Base-by-base conservation (phyloP, 2,113 vertebrate genomes). In the Polypterus bichir region DNA sequence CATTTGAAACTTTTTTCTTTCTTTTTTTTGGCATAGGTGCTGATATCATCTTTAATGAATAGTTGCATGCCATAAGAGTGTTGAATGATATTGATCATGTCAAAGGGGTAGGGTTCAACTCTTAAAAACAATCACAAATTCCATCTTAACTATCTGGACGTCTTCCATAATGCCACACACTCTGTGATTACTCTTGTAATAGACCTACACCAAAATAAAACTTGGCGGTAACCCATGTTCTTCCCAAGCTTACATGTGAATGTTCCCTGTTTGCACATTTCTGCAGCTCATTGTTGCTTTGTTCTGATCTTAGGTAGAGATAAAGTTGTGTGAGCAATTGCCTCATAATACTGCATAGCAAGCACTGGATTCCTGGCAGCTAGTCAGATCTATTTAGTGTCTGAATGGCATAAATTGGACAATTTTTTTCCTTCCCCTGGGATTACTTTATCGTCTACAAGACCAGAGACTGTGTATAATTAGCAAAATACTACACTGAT, bases 41-140 rank as follows among this genome's bases (percentile, higher is more conserved):
- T 46, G 83, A 87, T 86, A 83, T 62, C 68, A 86, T 84, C 84
- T 86, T 81, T 86, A 88, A 87, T 86, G 84, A 86, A 86, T 80
- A 78, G 77, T 71, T 83, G 74, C 79, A 78, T 77, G 81, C 80
- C 75, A 74, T 60, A 74, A 78, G 72, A 80, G 78, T 69, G 74
- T 66, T 69, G 69, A 75, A 69, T 70, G 84, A 88, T 88, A 85
- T 69, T 49, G 68, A 86, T 89, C 84, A 64, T 75, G 73, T 76
- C 73, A 76, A 77, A 70, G 75, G 70, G 69, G 71, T 74, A 79
- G 74, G 76, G 77, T 83, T 85, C 76, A 83, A 79, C 71, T 87
- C 79, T 85, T 76, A 74, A 76, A 80, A 81, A 76, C 77, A 83
- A 89, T 87, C 85, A 78, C 44, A 66, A 81, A 77, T 82, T 84